phyloP scores from a whole-genome alignment of 2,113 vertebrate genomes.

The Sceloporus undulatus region DNA sequence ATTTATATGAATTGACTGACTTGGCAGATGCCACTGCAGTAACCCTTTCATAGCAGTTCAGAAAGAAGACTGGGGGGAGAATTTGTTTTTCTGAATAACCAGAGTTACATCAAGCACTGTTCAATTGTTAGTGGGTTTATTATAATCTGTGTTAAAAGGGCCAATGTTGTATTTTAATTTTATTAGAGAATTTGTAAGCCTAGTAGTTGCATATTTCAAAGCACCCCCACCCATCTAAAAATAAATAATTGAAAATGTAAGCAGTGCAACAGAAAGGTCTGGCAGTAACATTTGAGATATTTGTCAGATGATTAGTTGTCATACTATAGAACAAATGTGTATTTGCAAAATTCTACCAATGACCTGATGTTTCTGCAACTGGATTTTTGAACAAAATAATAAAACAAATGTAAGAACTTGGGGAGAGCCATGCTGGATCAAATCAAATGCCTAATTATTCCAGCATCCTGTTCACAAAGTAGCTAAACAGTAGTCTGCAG shows the following conservation, averaged over 20 bases:
- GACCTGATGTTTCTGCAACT: not conserved
- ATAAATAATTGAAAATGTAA: not conserved
- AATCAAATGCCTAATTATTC: too few species aligned
- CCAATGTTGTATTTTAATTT: not conserved
- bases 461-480: too few species aligned
- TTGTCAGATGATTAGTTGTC: not conserved
- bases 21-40: slow-evolving; percentile 72
- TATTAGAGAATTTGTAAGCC: not conserved
- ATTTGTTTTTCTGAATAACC: slow-evolving; percentile 68
- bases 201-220: not conserved
- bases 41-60: slow-evolving; percentile 65
- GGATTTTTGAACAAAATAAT: not conserved
- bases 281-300: not conserved
- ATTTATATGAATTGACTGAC: slow-evolving; percentile 72
- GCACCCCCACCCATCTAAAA: not conserved
- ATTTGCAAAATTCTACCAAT: not conserved
- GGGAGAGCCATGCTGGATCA: too few species aligned
- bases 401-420: not conserved
- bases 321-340: too few species aligned
- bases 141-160: slow-evolving; percentile 50
- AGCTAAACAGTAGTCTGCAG: too few species aligned
- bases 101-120: slow-evolving; percentile 58
- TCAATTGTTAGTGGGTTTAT: slow-evolving; percentile 54
- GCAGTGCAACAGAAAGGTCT: too few species aligned
- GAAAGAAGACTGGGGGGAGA: slow-evolving; percentile 57